phyloP scores from a whole-genome alignment of 2,797 vertebrate genomes.

The Nannoperca australis region DNA sequence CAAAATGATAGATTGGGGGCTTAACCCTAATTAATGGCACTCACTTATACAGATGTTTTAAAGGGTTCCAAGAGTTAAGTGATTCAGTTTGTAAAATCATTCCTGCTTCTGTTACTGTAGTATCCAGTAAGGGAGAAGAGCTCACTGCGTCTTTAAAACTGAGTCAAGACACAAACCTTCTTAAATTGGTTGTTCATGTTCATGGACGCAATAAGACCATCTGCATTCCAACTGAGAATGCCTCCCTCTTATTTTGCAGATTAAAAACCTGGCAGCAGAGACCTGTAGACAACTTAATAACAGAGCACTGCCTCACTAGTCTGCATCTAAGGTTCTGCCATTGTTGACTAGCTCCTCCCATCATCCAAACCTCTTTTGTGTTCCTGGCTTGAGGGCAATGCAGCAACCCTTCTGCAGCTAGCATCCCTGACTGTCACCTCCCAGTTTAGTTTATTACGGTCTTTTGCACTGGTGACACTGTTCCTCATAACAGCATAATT shows the following conservation, averaged over 20 bases:
- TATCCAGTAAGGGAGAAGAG: conserved; percentile 5
- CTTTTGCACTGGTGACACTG: conserved; percentile 31
- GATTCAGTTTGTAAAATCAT: neutral
- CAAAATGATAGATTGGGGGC: neutral
- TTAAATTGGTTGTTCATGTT: conserved; percentile 57
- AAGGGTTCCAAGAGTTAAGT: conserved; percentile 24
- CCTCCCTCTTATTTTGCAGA: conserved; percentile 53
- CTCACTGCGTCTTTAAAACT: conserved; percentile 29
- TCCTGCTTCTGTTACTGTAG: conserved; percentile 16
- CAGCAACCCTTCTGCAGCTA: conserved; percentile 13
- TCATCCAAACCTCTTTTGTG: conserved; percentile 4
- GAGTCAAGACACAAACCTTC: conserved; percentile 54
- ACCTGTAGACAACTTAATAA: conserved; percentile 69
- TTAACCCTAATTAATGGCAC: conserved; percentile 13
- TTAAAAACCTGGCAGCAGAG: conserved; percentile 57
- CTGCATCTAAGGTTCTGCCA: conserved; percentile 30
- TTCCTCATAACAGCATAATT: conserved; percentile 39
- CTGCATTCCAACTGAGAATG: conserved; percentile 43
- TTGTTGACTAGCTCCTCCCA: conserved; percentile 40
- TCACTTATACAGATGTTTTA: conserved; percentile 23
- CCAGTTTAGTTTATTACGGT: conserved; percentile 24
- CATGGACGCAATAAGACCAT: conserved; percentile 28
- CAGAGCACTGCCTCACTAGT: conserved; percentile 47
- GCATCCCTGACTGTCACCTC: conserved; percentile 2
- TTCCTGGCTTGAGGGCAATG: conserved; percentile 26